Evolutionary conservation across 2,113 vertebrate genomes (phyloP).

Genomic region (Lasiurus cinereus): DNA sequence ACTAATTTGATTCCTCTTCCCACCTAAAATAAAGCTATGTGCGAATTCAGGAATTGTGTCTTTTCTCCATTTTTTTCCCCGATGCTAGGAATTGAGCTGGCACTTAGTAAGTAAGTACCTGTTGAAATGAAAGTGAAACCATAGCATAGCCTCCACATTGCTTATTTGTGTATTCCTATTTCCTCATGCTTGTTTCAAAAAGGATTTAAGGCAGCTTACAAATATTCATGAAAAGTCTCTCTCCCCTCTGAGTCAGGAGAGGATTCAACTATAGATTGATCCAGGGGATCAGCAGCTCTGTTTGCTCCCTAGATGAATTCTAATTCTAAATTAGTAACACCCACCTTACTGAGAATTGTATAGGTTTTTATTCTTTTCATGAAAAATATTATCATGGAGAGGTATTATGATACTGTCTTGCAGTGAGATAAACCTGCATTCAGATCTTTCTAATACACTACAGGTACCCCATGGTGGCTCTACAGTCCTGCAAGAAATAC

Average conservation of each 20-base stretch:
- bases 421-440: not conserved
- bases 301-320: not conserved
- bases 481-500: not conserved
- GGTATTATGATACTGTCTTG: not conserved
- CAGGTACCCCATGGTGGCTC: not conserved
- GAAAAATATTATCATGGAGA: not conserved
- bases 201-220: not conserved
- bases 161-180: not conserved
- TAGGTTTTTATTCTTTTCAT: not conserved
- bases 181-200: not conserved
- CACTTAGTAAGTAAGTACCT: constrained; percentile 8
- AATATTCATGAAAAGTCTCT: constrained; percentile 32
- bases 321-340: not conserved
- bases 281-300: not conserved
- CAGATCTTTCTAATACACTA: not conserved
- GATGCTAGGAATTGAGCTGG: not conserved
- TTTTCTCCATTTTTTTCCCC: not conserved
- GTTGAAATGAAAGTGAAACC: constrained; percentile 34
- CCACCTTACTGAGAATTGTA: not conserved
- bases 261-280: not conserved
- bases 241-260: not conserved
- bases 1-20: constrained; percentile 24
- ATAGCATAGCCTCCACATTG: not conserved
- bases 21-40: constrained; percentile 50
- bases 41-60: not conserved